phyloP scores from a whole-genome alignment of 2,888 invertebrate species.

The Erebia ligea region DNA sequence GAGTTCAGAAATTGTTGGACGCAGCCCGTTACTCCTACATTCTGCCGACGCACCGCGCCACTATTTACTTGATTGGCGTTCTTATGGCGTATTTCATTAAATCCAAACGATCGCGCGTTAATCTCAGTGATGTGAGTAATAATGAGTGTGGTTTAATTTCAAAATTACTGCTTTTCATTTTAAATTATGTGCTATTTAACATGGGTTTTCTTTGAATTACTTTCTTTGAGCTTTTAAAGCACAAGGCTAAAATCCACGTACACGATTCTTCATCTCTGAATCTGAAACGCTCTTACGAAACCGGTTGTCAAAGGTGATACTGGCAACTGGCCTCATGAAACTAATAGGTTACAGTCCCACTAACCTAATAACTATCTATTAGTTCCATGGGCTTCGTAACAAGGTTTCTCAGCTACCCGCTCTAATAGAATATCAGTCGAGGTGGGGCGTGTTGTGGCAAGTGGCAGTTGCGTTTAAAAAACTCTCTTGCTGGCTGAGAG shows the following conservation, averaged over 20 bases:
- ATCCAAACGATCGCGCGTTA: constrained; percentile 64
- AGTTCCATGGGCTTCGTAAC: too few species aligned
- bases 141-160: neutral
- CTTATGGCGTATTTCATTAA: constrained; percentile 77
- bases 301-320: too few species aligned
- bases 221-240: neutral
- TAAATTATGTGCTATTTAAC: neutral
- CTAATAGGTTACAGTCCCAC: too few species aligned
- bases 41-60: constrained; percentile 80
- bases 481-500: too few species aligned
- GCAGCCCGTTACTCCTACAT: constrained; percentile 80
- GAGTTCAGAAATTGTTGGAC: constrained; percentile 76
- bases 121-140: constrained; percentile 67
- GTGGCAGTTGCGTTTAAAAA: too few species aligned
- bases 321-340: too few species aligned
- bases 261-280: neutral
- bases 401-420: too few species aligned
- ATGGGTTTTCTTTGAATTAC: neutral
- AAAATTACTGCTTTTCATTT: neutral
- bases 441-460: too few species aligned
- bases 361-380: too few species aligned
- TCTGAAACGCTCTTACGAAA: too few species aligned
- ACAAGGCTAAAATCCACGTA: neutral
- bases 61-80: constrained; percentile 82
- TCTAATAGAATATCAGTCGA: too few species aligned